Conservation (phyloP, 2,797 vertebrate genomes). For the Intellagama lesueurii region DNA sequence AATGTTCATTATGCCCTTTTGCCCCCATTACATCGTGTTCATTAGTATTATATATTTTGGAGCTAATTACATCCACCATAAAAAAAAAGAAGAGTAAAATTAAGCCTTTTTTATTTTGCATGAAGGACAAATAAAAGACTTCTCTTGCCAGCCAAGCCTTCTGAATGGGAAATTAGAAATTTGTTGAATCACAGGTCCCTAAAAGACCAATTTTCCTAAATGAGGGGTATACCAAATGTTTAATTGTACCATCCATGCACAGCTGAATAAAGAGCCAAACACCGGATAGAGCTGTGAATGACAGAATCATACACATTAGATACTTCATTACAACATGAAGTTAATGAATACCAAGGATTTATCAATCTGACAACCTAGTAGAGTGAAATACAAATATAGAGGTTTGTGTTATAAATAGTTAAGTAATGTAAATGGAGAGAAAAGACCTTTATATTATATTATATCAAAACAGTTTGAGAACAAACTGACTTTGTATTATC, state of each 20-base stretch:
- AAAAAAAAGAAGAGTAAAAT: neutral
- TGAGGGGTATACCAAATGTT: conserved; percentile 28
- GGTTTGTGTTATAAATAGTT: neutral
- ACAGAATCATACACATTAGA: conserved; percentile 20
- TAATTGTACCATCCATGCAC: conserved; percentile 28
- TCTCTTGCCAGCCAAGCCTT: conserved; percentile 20
- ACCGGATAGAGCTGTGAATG: conserved; percentile 9
- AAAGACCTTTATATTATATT: neutral
- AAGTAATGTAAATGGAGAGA: neutral
- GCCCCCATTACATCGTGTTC: neutral
- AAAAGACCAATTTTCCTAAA: conserved; percentile 25
- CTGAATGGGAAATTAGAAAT: conserved; percentile 38
- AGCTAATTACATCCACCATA: neutral
- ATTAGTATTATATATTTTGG: conserved; percentile 30
- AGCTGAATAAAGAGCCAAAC: conserved; percentile 34
- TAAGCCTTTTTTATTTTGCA: conserved; percentile 10
- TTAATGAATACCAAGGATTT: conserved; percentile 33
- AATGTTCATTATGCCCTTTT: conserved; percentile 1
- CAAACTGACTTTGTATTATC: neutral
- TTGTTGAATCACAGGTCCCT: conserved; percentile 23
- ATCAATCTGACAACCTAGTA: conserved; percentile 18
- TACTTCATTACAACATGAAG: conserved; percentile 14
- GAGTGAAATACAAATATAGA: conserved; percentile 12
- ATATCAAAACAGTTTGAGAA: conserved; percentile 8
- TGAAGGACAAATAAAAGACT: conserved; percentile 34